These are phyloP conservation scores for Syngnathoides biaculeatus DNA, from an alignment of 2,113 vertebrate species.

Conservation along the genomic window DNA sequence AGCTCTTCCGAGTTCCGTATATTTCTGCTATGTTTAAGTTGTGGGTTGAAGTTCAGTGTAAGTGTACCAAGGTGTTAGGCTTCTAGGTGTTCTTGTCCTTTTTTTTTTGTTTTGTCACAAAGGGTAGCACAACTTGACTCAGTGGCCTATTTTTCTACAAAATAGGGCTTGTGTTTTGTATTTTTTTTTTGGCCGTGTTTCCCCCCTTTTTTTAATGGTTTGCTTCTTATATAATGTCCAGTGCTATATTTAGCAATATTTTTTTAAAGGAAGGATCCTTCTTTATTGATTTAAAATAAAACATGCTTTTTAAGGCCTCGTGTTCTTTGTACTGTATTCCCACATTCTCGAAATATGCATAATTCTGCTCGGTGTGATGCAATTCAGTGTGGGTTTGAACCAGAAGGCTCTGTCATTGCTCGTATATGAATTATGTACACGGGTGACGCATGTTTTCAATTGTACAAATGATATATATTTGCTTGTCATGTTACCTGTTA, in stretches of 20 bases:
- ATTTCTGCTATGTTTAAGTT: conserved; percentile 38
- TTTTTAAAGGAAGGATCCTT: conserved; percentile 42
- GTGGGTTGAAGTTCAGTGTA: conserved; percentile 56
- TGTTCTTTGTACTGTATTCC: conserved; percentile 58
- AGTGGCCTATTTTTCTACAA: conserved; percentile 65
- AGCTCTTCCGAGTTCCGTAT: conserved; percentile 37
- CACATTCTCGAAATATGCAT: conserved; percentile 61
- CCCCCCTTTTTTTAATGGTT: conserved; percentile 17
- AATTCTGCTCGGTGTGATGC: conserved; percentile 54
- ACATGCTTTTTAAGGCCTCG: conserved; percentile 45
- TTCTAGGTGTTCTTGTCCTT: conserved; percentile 21
- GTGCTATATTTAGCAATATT: conserved; percentile 46
- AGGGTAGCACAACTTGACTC: conserved; percentile 62
- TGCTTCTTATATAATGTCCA: conserved; percentile 39
- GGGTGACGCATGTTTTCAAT: conserved; percentile 74
- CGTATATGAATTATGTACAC: conserved; percentile 63
- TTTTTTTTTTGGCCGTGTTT: conserved; percentile 3
- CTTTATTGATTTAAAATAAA: conserved; percentile 29
- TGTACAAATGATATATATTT: conserved; percentile 70
- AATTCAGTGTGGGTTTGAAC: conserved; percentile 57
- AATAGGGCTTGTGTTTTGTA: conserved; percentile 56
- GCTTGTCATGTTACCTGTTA: conserved; percentile 66
- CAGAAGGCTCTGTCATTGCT: conserved; percentile 48
- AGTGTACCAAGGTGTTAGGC: conserved; percentile 42
- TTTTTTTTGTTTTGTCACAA: conserved; percentile 28